Evolutionary conservation across 1,140 invertebrate species (phyloP), one percentile per base, ranked within the genome.

Genomic region (Vollenhovia emeryi): DNA sequence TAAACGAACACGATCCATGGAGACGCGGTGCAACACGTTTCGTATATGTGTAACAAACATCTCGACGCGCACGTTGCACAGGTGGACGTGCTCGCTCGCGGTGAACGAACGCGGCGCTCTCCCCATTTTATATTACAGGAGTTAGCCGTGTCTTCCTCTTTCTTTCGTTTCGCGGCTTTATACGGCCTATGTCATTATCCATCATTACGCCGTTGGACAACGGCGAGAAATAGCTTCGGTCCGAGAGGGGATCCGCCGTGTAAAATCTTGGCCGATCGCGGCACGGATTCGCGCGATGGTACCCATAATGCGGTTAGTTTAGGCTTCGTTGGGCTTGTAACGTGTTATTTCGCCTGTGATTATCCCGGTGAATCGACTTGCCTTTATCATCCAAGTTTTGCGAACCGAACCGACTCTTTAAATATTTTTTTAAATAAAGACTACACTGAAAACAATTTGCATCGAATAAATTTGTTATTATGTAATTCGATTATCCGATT

Each of bases 111-210:
- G 87, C 75, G 73, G 74, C 73, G 27, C 40, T 57, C 62, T 57
- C 59, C 74, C 66, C 68, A 88, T 88, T 88, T 88, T 88, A 88
- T 88, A 60, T 80, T 84, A 88, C 78, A 87, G 64, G 68, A 68
- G 87, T 89, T 82, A 60, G 27, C 69, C 52, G 71, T 76, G 36
- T 89, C 74, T 50, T 69, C 62, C 66, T 86, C 60, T 55, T 45
- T 36, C 43, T 68, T 11, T 24, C 11, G 55, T 43, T 43, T 73
- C 33, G 45, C 69, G 55, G 52, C 57, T 86, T 82, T 89, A 88
- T 86, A 89, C 87, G 71, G 78, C 87, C 87, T 89, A 50, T 89
- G 87, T 89, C 88, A 89, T 89, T 89, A 89, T 89, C 88, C 78
- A 85, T 89, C 88, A 89, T 89, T 89, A 89, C 84, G 73, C 36